Conservation (phyloP, 2,888 invertebrate genomes). For the Heliconius aoede region DNA sequence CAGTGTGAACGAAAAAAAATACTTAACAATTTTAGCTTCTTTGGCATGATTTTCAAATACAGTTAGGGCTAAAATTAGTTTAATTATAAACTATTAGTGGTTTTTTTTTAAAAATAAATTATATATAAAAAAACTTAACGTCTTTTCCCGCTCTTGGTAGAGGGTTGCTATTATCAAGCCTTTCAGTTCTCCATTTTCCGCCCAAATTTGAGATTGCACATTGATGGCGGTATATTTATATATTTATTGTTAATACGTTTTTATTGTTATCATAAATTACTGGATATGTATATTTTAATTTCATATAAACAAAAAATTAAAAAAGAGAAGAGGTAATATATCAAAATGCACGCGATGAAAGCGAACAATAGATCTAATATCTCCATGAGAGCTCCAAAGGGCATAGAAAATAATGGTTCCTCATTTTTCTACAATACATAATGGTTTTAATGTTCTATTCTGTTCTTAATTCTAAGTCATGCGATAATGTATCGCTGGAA, state of each 20-base stretch:
- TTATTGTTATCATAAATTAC: neutral
- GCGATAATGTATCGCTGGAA: neutral
- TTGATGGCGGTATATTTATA: too few species aligned
- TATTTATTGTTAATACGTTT: too few species aligned
- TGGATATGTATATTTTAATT: constrained; percentile 8
- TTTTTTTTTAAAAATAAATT: too few species aligned
- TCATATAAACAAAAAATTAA: neutral
- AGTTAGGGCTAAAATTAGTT: neutral
- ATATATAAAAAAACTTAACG: too few species aligned
- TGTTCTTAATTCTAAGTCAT: constrained; percentile 1
- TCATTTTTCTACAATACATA: constrained; percentile 15
- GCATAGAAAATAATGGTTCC: constrained; percentile 20
- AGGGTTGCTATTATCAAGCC: neutral
- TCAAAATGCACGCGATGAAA: constrained; percentile 28
- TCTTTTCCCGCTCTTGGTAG: neutral
- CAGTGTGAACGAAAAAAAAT: constrained; percentile 26
- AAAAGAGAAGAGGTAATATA: constrained; percentile 18
- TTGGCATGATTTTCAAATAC: neutral
- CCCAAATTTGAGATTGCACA: neutral
- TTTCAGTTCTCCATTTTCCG: neutral
- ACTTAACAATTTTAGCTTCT: neutral
- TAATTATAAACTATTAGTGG: too few species aligned
- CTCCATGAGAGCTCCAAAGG: constrained; percentile 19
- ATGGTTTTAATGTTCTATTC: constrained; percentile 22
- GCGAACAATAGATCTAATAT: constrained; percentile 29